Evolutionary conservation across 2,113 vertebrate species (phyloP).

Genomic region (Microcebus ravelobensis): DNA sequence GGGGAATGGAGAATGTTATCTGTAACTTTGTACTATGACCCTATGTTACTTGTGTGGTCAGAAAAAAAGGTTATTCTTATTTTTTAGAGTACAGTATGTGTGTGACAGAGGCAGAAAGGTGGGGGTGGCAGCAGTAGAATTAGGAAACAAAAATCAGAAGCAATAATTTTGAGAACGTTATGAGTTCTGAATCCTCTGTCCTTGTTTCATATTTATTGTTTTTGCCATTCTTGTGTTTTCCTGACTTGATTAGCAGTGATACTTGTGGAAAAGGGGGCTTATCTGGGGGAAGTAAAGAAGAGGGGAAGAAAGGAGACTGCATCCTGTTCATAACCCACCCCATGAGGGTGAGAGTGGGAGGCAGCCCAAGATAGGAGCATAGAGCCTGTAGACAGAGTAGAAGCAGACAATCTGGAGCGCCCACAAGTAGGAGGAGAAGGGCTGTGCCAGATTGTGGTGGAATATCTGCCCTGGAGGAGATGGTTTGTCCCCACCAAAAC

Average conservation of each 20-base stretch:
- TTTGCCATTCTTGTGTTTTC: not conserved
- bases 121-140: not conserved
- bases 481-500: not conserved
- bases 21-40: not conserved
- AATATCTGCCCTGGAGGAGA: not conserved
- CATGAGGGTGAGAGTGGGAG: not conserved
- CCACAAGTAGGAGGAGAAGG: not conserved
- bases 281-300: not conserved
- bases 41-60: slow-evolving; percentile 7
- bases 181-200: not conserved
- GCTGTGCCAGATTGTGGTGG: too few relatives aligned
- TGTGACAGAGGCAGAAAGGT: not conserved
- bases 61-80: not conserved
- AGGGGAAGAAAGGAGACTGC: not conserved
- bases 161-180: not conserved
- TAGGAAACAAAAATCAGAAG: not conserved
- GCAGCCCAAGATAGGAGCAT: not conserved
- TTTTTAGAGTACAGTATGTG: not conserved
- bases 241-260: not conserved
- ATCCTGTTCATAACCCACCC: not conserved
- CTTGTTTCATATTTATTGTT: not conserved
- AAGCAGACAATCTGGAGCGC: not conserved
- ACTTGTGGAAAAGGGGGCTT: not conserved
- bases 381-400: not conserved
- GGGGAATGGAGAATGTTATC: not conserved